phyloP scores from a whole-genome alignment of 2,797 vertebrate genomes.

The Numenius phaeopus region DNA sequence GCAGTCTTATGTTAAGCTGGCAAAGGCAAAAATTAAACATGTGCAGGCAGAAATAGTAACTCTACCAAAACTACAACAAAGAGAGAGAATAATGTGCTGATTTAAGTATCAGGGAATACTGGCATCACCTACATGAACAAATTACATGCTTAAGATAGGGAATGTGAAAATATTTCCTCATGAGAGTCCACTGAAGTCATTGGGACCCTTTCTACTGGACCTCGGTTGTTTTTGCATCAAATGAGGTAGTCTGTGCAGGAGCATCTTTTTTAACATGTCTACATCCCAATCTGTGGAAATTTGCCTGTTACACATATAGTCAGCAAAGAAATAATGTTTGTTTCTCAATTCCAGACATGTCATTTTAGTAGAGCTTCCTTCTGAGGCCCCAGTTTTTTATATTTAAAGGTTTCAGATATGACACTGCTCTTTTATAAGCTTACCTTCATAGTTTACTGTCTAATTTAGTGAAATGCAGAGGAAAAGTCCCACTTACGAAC shows the following conservation, averaged over 20 bases:
- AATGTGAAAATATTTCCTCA: neutral
- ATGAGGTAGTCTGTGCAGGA: neutral
- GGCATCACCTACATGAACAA: neutral
- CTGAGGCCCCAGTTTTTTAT: neutral
- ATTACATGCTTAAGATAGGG: neutral
- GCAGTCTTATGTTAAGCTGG: neutral
- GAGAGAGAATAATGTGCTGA: neutral
- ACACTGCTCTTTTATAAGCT: neutral
- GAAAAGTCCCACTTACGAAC: slow-evolving; percentile 9
- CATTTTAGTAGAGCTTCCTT: neutral
- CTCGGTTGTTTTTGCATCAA: neutral
- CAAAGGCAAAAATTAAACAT: neutral
- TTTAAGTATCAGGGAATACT: neutral
- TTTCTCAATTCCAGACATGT: neutral
- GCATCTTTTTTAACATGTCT: neutral
- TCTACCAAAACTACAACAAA: neutral
- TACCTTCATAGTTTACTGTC: neutral
- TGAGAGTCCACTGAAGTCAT: neutral
- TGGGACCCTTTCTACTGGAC: neutral
- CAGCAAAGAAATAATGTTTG: neutral
- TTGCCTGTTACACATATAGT: neutral
- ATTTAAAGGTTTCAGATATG: neutral
- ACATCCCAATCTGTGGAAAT: neutral
- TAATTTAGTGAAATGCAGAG: slow-evolving; percentile 32
- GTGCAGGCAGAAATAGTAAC: neutral